Base-by-base conservation (phyloP, 1,140 invertebrate species). In the Dendrolimus kikuchii region DNA sequence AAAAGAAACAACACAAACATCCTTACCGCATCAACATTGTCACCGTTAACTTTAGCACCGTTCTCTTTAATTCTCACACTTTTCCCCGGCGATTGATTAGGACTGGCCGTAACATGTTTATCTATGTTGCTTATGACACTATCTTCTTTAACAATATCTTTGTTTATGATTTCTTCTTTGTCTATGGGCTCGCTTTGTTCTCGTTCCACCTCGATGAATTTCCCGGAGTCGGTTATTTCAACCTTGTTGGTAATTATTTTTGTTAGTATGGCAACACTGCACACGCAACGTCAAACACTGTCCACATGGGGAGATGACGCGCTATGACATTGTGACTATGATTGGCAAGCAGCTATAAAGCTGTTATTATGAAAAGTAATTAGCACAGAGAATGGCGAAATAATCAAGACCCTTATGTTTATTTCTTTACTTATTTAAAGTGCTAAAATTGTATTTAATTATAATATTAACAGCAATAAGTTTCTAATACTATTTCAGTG, bases 191-290 rank as follows among this genome's bases (percentile, higher is more conserved):
- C 7, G 6, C 9, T 43, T 9, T 61, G 53, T 5, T 50, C 74
- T 23, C 73, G 67, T 59, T 88, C 87, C 8, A 87, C 83, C 80
- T 88, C 87, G 64, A 88, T 86, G 76, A 88, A 88, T 68, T 86
- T 86, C n/a, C 84, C 86, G 47, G 85, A 83, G 53, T 87, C 81
- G n/a, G 84, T 88, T 68, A 87, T 51, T 86, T 88, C 85, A 49
- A 88, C 81, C 87, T 87, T 86, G 73, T 72, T 53, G 62, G 59
- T 49, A 62, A 51, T 55, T 56, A 60, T 62, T 60, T 62, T 57
- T 48, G 66, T 76, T 76, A 72, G 73, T 78, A 55, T 55, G 54
- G 62, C 55, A 66, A 71, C 71, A 72, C 59, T 10, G 50, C 63
- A 63, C 56, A 64, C 66, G 23, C 23, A 23, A 23, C 23, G 23